phyloP scores from a whole-genome alignment of 2,797 vertebrate species.

The Dendrocincla fuliginosa region DNA sequence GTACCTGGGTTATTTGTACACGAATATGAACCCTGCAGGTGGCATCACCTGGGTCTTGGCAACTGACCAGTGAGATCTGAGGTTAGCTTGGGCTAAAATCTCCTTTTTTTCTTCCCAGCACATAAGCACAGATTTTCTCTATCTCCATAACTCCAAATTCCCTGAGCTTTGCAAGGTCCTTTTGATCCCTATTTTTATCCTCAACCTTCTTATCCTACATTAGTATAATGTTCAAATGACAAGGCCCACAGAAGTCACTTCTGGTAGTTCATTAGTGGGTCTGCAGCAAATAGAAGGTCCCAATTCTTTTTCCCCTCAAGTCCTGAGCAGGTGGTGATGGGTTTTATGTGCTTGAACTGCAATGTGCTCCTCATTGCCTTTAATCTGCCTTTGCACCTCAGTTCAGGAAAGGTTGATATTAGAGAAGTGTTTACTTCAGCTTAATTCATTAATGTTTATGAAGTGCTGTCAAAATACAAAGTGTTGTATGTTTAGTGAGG shows the following conservation, averaged over 20 bases:
- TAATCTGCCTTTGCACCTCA: conserved; percentile 46
- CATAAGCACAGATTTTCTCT: not conserved
- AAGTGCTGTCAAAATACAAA: conserved; percentile 48
- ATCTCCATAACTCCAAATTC: not conserved
- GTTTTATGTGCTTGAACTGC: not conserved
- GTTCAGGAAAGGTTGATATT: conserved; percentile 2
- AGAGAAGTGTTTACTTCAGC: conserved; percentile 52
- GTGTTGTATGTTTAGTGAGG: conserved; percentile 22
- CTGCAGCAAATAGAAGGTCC: not conserved
- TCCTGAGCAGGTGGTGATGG: not conserved
- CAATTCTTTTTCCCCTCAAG: not conserved
- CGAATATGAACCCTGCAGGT: not conserved
- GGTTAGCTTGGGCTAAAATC: not conserved
- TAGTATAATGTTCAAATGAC: not conserved
- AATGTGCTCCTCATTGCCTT: conserved; percentile 21
- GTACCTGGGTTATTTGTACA: not conserved
- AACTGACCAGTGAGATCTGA: not conserved
- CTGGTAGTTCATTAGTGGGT: not conserved
- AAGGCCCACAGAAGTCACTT: not conserved
- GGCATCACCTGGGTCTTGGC: not conserved
- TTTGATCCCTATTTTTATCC: not conserved
- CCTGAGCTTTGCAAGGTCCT: not conserved
- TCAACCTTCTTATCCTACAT: not conserved
- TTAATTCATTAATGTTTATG: conserved; percentile 50
- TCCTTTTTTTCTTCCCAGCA: not conserved